Percentiles rank a stretch among this genome's conserved stretches.
Evolutionary conservation across 2,113 vertebrate genomes (phyloP).

Genomic region (Periophthalmodon schlosseri): DNA sequence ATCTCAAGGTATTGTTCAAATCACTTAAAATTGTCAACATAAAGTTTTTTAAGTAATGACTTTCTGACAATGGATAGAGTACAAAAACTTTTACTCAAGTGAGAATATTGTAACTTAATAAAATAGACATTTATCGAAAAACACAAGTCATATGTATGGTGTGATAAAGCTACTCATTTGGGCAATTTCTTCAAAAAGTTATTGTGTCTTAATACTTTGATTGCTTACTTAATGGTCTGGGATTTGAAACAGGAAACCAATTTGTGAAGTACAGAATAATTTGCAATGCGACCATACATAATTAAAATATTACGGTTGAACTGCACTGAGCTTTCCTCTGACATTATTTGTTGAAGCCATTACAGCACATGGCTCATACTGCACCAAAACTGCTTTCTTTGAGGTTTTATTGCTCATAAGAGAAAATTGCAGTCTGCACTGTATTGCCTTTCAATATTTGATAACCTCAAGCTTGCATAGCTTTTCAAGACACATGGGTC

Average conservation of each 20-base stretch:
- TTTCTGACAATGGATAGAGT: no score
- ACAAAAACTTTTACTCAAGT: no score
- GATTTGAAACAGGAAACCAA: no score
- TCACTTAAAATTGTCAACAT: no score
- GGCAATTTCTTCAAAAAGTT: no score
- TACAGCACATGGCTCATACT: not conserved
- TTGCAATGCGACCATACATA: not conserved
- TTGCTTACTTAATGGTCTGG: no score
- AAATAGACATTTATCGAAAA: not conserved
- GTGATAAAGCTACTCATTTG: no score
- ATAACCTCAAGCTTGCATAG: not conserved
- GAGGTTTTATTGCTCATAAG: not conserved
- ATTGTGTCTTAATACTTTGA: no score
- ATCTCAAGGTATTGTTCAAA: no score
- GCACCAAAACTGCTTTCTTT: not conserved
- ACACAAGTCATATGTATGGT: no score
- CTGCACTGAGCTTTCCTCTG: not conserved
- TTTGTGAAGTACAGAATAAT: not conserved
- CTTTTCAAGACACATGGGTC: conserved; percentile 11
- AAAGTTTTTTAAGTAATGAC: no score
- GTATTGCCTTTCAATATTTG: not conserved
- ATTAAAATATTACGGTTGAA: not conserved
- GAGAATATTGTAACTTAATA: no score
- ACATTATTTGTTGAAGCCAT: not conserved
- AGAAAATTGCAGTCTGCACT: not conserved